Evolutionary conservation across 2,113 vertebrate genomes (phyloP).

Genomic region (Rallus limicola): DNA sequence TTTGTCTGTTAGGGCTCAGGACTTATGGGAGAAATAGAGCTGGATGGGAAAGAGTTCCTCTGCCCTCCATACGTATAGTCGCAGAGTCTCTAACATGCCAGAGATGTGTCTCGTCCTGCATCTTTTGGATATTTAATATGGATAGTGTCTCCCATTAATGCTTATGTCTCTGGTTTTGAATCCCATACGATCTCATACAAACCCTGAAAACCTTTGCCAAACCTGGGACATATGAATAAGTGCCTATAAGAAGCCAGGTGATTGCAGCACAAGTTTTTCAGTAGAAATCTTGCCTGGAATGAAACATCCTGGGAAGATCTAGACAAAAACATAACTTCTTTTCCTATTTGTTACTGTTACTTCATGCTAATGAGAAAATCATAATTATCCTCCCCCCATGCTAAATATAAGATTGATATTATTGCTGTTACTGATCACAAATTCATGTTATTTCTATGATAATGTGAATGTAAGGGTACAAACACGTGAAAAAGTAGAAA

Average conservation of each 20-base stretch:
- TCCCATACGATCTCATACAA: background rate
- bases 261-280: background rate
- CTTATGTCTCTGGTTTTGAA: background rate
- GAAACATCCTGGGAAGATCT: background rate
- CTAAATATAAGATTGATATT: background rate
- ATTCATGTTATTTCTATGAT: background rate
- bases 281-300: background rate
- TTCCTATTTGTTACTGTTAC: background rate
- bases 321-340: rapidly evolving
- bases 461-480: background rate
- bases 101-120: background rate
- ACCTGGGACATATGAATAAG: rapidly evolving
- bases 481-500: background rate
- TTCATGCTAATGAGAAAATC: background rate
- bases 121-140: background rate
- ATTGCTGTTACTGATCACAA: background rate
- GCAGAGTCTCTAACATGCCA: background rate
- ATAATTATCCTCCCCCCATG: background rate
- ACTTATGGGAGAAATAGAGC: background rate
- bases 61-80: background rate
- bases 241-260: background rate
- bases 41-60: background rate
- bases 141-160: background rate
- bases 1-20: background rate
- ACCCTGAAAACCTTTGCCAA: background rate